Evolutionary conservation across 64 coral and sea anemone genomes (phyloP).

Genomic region (Montipora cactus): DNA sequence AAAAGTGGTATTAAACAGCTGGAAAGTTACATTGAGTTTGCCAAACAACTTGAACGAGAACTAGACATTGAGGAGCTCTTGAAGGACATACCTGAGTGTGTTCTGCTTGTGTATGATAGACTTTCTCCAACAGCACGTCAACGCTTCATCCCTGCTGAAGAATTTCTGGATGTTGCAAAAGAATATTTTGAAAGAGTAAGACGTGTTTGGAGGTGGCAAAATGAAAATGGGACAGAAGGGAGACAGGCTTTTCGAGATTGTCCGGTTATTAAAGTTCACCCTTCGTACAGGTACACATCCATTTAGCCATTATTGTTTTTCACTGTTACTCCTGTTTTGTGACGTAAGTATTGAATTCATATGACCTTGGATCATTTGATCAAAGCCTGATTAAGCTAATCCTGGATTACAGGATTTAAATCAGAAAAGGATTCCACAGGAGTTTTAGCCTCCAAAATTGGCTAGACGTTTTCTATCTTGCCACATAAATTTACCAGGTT

Average conservation of each 20-base stretch:
- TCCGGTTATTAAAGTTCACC: conserved; percentile 59
- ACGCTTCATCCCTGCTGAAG: conserved; percentile 57
- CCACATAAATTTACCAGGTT: too few species aligned
- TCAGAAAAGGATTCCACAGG: too few species aligned
- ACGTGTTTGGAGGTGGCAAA: conserved; percentile 79
- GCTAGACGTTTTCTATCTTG: too few species aligned
- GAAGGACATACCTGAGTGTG: conserved; percentile 74
- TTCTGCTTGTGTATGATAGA: conserved; percentile 70
- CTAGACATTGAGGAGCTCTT: conserved; percentile 43
- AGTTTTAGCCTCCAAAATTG: too few species aligned
- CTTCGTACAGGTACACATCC: conserved; percentile 58
- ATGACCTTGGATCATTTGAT: too few species aligned
- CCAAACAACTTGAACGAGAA: conserved; percentile 58
- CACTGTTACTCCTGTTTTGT: too few species aligned
- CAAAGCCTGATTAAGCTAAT: too few species aligned
- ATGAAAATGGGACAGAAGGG: conserved; percentile 50
- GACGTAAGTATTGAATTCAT: too few species aligned
- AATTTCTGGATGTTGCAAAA: conserved; percentile 66
- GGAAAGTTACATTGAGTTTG: conserved; percentile 70
- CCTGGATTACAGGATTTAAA: too few species aligned
- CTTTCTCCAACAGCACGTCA: conserved; percentile 38
- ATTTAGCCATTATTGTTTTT: not conserved
- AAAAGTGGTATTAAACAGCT: conserved; percentile 81
- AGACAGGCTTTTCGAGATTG: conserved; percentile 56
- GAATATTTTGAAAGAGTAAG: conserved; percentile 71